A percentile compares a stretch with the other conserved stretches of the same genome.
These are phyloP conservation scores for Alcis repandata DNA, from an alignment of 2,888 invertebrate genomes.

Conservation along the genomic window DNA sequence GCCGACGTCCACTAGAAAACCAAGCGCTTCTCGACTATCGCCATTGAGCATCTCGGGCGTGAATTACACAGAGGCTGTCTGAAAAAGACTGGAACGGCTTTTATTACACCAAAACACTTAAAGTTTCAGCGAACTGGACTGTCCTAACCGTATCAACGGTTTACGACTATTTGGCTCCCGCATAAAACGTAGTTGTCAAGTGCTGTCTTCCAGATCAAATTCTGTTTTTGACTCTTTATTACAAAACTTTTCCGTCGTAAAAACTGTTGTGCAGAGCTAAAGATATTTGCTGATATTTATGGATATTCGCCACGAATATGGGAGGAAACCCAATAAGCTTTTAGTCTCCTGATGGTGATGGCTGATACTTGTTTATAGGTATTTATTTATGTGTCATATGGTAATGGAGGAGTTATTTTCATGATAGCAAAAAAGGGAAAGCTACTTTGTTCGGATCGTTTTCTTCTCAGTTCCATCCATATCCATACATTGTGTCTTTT, in stretches of 20 bases:
- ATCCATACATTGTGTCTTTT: not conserved
- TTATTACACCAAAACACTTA: slow-evolving; percentile 38
- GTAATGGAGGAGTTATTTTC: slow-evolving; percentile 30
- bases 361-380: slow-evolving; percentile 31
- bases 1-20: slow-evolving; percentile 2
- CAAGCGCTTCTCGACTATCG: slow-evolving; percentile 12
- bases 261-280: slow-evolving; percentile 42
- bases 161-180: slow-evolving; percentile 46
- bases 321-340: slow-evolving; percentile 37
- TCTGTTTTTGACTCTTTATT: slow-evolving; percentile 50
- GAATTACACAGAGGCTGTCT: slow-evolving; percentile 21
- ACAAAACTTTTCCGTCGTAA: slow-evolving; percentile 51
- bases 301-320: slow-evolving; percentile 25
- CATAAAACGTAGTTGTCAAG: slow-evolving; percentile 47
- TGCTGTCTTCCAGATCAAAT: slow-evolving; percentile 42
- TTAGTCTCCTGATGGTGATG: slow-evolving; percentile 25
- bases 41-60: slow-evolving; percentile 6
- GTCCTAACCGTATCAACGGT: slow-evolving; percentile 43
- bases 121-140: slow-evolving; percentile 36
- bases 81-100: slow-evolving; percentile 34
- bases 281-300: slow-evolving; percentile 42
- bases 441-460: slow-evolving; percentile 1
- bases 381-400: slow-evolving; percentile 34
- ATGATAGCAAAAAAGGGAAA: slow-evolving; percentile 17
- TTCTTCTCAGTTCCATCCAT: not conserved